phyloP scores from a whole-genome alignment of 2,113 vertebrate species.

The Brevimyrus niger region DNA sequence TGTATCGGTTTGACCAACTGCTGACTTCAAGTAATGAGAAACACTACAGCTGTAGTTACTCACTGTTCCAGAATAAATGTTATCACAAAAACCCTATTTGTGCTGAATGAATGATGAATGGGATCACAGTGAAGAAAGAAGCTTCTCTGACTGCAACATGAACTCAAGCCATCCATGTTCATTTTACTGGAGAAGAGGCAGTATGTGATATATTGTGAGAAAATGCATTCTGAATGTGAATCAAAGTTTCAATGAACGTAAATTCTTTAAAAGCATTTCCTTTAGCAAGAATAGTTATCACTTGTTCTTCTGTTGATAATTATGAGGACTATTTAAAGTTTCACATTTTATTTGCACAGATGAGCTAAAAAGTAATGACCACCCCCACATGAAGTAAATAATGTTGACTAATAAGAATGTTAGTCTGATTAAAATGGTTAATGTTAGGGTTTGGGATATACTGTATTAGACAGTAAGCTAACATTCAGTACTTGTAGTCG shows the following conservation, averaged over 20 bases:
- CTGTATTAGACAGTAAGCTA: not conserved
- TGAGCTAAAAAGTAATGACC: not conserved
- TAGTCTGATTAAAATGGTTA: not conserved
- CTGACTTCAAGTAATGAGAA: slow-evolving; percentile 51
- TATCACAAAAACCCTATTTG: slow-evolving; percentile 41
- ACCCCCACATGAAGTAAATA: not conserved
- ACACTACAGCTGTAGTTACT: slow-evolving; percentile 57
- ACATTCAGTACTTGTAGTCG: not conserved
- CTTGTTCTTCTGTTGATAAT: not conserved
- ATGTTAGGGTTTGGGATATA: not conserved
- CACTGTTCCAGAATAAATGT: slow-evolving; percentile 57
- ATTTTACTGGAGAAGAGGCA: not conserved
- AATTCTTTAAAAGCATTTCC: not conserved
- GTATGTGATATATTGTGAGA: not conserved
- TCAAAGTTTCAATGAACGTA: not conserved
- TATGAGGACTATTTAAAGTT: not conserved
- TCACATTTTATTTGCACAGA: not conserved
- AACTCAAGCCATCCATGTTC: not conserved
- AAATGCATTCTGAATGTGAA: not conserved
- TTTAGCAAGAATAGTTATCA: not conserved
- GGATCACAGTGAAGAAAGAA: not conserved
- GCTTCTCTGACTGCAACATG: not conserved
- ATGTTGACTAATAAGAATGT: not conserved
- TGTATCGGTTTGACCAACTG: slow-evolving; percentile 50
- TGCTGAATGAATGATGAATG: not conserved